Conservation (phyloP, 2,888 invertebrate species). For the Lucinisca nassula region DNA sequence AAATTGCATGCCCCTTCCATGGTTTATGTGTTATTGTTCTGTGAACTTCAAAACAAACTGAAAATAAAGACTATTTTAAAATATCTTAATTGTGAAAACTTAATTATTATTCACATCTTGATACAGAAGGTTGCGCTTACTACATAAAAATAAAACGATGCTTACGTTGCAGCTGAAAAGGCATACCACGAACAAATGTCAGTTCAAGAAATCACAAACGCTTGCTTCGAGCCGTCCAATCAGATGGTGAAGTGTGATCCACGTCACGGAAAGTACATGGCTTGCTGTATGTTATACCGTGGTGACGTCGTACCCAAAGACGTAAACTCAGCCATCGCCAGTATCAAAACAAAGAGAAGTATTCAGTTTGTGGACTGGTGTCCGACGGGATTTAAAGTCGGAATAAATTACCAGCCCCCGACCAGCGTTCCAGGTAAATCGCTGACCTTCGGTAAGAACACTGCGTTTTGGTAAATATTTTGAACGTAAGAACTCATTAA, state of each 20-base stretch:
- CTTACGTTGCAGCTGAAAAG: constrained; percentile 92
- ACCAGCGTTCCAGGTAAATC: constrained; percentile 72
- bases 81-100: too few relatives aligned
- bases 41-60: too few relatives aligned
- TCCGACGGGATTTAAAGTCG: constrained; percentile 92
- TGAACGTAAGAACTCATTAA: too few relatives aligned
- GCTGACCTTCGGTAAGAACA: background rate
- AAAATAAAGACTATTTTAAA: too few relatives aligned
- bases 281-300: constrained; percentile 88
- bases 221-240: constrained; percentile 86
- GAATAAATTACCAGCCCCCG: constrained; percentile 88
- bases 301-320: constrained; percentile 88
- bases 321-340: constrained; percentile 88
- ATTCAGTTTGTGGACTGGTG: constrained; percentile 91
- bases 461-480: too few relatives aligned
- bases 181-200: constrained; percentile 95
- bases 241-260: constrained; percentile 88
- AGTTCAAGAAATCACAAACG: constrained; percentile 84
- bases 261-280: constrained; percentile 89
- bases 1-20: too few relatives aligned
- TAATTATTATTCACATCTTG: too few relatives aligned
- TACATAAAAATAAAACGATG: too few relatives aligned
- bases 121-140: too few relatives aligned
- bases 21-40: too few relatives aligned
- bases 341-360: constrained; percentile 96